Evolutionary conservation across 2,888 invertebrate genomes (phyloP).

Genomic region (Leptopilina myrica): DNA sequence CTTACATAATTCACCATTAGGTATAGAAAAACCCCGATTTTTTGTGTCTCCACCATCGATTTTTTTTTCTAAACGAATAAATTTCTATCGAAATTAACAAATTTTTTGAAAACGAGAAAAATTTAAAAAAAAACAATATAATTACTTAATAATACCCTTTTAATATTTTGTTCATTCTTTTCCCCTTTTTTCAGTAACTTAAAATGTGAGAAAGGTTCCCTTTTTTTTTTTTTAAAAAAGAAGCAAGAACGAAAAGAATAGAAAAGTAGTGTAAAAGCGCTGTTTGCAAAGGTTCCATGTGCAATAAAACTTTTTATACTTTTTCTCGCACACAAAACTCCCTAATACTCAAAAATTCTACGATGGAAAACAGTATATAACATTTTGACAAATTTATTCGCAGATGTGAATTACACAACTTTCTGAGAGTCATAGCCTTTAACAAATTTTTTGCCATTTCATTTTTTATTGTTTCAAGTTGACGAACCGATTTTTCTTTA

Average conservation of each 20-base stretch:
- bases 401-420: conserved; percentile 8
- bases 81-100: too few species aligned
- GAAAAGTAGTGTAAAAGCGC: conserved; percentile 10
- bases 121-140: background rate
- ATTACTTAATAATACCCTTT: background rate
- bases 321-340: background rate
- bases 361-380: conserved; percentile 12
- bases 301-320: conserved; percentile 11
- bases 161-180: background rate
- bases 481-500: background rate
- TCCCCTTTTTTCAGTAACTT: background rate
- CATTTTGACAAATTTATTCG: conserved; percentile 4
- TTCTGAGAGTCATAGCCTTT: background rate
- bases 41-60: background rate
- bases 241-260: conserved; percentile 5
- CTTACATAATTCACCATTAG: background rate
- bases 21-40: background rate
- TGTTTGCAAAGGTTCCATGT: background rate
- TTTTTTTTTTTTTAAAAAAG: background rate
- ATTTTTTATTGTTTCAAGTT: conserved; percentile 1
- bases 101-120: background rate
- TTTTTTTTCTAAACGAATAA: background rate
- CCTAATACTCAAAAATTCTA: background rate
- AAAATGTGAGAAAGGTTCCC: background rate
- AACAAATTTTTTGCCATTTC: background rate